Evolutionary conservation across 2,113 vertebrate species (phyloP), one percentile per base, ranked within the genome.

Genomic region (Abramis brama): DNA sequence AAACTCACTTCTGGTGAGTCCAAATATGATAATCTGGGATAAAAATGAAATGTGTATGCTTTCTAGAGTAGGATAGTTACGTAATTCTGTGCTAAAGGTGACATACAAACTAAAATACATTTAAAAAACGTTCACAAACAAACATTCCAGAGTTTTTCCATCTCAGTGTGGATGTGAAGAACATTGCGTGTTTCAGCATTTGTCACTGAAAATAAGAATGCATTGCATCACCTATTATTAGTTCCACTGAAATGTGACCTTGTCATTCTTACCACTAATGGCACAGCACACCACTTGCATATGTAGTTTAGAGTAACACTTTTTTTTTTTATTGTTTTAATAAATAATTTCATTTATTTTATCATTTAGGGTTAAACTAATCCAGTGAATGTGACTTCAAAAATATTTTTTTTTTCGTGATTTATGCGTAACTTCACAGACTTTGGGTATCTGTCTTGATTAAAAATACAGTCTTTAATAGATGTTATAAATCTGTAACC

Each of bases 401-500:
- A 77, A 86, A 76, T 84, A 86, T 77, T 59, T 62, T 47, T 80
- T 80, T 59, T 70, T 47, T 10, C 71, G 43, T 55, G 23, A 76
- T 83, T 73, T 30, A 86, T 15, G 7, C 2, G 1, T 21, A 59
- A 59, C 52, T 36, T 47, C 55, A 62, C 25, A 23, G 21, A 33
- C 70, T 27, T 77, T 25, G 19, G 74, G 52, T 62, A 27, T 74
- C 75, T 11, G 11, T 57, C 33, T 12, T 25, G 25, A 78, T 75
- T 84, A 62, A 74, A 80, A 88, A 82, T 68, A 85, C 30, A 87
- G 39, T 59, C 59, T 66, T 55, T 62, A 62, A 80, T 64, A 47
- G 62, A 30, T 33, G 62, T 66, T 47, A 52, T 23, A 82, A 82
- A 70, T 57, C 15, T 43, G 68, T 36, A 74, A 82, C 60, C 83